Evolutionary conservation across 2,888 invertebrate genomes (phyloP).

Genomic region (Disparrhopalites patrizii): DNA sequence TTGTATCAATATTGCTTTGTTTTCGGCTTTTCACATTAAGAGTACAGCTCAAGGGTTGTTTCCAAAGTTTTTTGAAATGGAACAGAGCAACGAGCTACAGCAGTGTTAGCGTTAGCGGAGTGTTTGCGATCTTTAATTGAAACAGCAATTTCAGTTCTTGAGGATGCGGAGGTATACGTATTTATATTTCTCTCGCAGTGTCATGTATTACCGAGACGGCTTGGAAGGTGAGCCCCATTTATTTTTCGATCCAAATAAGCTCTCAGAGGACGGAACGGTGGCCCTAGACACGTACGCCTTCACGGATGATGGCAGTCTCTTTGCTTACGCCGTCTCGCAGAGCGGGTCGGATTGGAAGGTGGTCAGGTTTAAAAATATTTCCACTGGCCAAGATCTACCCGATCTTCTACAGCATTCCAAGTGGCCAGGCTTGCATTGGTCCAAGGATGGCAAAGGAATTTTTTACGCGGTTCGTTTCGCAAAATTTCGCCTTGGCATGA

Average conservation of each 20-base stretch:
- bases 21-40: background rate
- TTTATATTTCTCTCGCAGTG: slow-evolving; percentile 51
- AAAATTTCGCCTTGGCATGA: background rate
- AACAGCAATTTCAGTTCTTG: too few species aligned
- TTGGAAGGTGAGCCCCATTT: slow-evolving; percentile 53
- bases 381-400: slow-evolving; percentile 51
- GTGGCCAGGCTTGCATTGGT: slow-evolving; percentile 57
- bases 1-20: background rate
- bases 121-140: too few species aligned
- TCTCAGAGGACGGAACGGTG: slow-evolving; percentile 56
- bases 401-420: slow-evolving; percentile 56
- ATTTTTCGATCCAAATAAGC: slow-evolving; percentile 58
- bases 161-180: too few species aligned
- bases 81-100: too few species aligned
- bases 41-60: background rate
- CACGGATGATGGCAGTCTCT: slow-evolving; percentile 55
- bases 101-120: too few species aligned
- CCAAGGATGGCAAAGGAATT: slow-evolving; percentile 58
- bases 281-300: slow-evolving; percentile 50
- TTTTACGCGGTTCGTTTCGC: slow-evolving; percentile 53
- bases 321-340: slow-evolving; percentile 56
- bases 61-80: slow-evolving; percentile 6
- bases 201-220: slow-evolving; percentile 55
- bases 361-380: slow-evolving; percentile 49
- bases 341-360: slow-evolving; percentile 59